Percentiles rank a stretch among this genome's conserved stretches.
Conservation (phyloP, 2,888 invertebrate genomes). For the Steinernema carpocapsae region DNA sequence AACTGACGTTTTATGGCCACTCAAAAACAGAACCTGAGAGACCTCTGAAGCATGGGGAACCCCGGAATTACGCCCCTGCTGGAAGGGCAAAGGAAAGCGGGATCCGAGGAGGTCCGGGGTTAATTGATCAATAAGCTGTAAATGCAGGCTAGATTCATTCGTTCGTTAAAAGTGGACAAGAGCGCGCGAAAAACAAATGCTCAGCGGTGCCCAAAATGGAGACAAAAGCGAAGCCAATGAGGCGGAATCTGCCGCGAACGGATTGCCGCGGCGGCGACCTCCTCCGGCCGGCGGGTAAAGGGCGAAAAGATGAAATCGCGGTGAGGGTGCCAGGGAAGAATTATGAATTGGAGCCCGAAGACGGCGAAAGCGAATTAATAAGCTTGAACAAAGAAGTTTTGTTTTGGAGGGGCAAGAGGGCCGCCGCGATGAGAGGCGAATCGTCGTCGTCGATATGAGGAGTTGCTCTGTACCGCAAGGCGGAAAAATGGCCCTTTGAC, state of each 20-base stretch:
- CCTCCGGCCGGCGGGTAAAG: neutral
- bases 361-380: constrained; percentile 16
- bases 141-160: constrained; percentile 10
- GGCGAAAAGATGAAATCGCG: neutral
- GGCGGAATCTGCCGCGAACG: constrained; percentile 12
- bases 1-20: too few relatives aligned
- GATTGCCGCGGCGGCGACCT: neutral
- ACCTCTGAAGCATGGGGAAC: too few relatives aligned
- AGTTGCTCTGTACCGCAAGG: constrained; percentile 26
- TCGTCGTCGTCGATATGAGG: neutral
- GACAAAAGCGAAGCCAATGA: constrained; percentile 32
- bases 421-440: constrained; percentile 3
- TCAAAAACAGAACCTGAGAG: too few relatives aligned
- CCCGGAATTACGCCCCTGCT: too few relatives aligned
- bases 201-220: constrained; percentile 29
- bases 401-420: neutral
- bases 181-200: constrained; percentile 31
- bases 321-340: neutral
- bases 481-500: constrained; percentile 23
- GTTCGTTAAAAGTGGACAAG: constrained; percentile 13
- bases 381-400: constrained; percentile 19
- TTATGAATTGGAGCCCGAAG: neutral
- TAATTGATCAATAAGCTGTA: neutral
- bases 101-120: too few relatives aligned
- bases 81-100: too few relatives aligned